Conservation (phyloP, 1,140 invertebrate genomes). For the Heliconius nattereri region DNA sequence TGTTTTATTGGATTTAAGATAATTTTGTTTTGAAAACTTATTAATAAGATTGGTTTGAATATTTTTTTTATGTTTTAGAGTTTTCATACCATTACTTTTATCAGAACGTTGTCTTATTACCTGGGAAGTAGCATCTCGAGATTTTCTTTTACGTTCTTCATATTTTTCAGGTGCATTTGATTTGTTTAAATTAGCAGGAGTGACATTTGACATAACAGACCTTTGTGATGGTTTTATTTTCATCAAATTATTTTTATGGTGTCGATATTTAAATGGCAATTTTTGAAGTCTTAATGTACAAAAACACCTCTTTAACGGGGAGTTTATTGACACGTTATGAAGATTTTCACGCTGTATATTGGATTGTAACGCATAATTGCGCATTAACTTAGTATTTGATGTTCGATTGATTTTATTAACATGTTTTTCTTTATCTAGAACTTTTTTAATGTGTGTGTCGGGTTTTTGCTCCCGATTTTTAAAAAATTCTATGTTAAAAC, state of each 20-base stretch:
- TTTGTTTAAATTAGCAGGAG: background rate
- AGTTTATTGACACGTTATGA: background rate
- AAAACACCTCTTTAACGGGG: constrained; percentile 43
- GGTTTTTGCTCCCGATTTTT: constrained; percentile 22
- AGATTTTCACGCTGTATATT: background rate
- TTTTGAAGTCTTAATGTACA: constrained; percentile 46
- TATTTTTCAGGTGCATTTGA: constrained; percentile 24
- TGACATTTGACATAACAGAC: constrained; percentile 6
- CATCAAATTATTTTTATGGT: background rate
- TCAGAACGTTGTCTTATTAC: constrained; percentile 1
- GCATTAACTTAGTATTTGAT: background rate
- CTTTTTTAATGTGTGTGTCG: background rate
- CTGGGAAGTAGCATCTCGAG: constrained; percentile 19
- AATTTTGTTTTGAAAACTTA: background rate
- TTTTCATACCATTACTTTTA: constrained; percentile 16
- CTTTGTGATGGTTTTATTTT: constrained; percentile 4
- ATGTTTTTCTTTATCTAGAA: background rate
- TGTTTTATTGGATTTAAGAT: constrained; percentile 17
- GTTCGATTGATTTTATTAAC: background rate
- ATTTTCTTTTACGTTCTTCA: constrained; percentile 37
- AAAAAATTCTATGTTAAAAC: constrained; percentile 44
- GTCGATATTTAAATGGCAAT: background rate
- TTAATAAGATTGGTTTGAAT: constrained; percentile 5
- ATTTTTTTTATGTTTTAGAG: background rate
- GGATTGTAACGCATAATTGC: background rate